Evolutionary conservation across 92 coral and sea anemone genomes (phyloP), one percentile per base, ranked within the genome.

Genomic region (Phenganax stokvisi): DNA sequence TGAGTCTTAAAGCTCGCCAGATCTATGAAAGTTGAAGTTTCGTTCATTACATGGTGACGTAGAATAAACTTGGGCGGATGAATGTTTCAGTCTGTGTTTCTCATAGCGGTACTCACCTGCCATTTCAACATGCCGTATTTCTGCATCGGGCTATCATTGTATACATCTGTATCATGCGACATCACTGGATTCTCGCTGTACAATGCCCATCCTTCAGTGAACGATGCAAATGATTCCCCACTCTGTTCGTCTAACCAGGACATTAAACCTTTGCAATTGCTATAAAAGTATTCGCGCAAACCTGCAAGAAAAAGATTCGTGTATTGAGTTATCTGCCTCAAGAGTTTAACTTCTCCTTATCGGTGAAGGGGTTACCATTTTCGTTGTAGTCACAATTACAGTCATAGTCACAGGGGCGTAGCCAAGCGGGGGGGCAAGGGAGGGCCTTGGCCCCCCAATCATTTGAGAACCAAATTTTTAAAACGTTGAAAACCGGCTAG

Each of bases 1-100:
- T 79, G n/a, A 79, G 65, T 65, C 83, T 79, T 54, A 79, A 64
- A 17, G 83, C 83, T 64, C 83, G 57, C 83, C 83, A 79, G 13
- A 79, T 12, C 83, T 79, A 11, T 13, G 65, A 62, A 61, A 64
- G 9, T 52, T 3, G 11, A 75, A 12, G 30, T 44, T 11, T 47
- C 9, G 9, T 44, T 31, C 54, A 72, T 72, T 17, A 11, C 25
- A 37, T 1, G 5, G 47, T 37, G 47, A 37, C 47, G 47, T 37
- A 37, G 47, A 37, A 37, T 37, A 37, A 37, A 37, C 47, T 37
- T 37, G 47, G 47, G 47, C 47, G 2, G 47, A 37, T 59, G 16
- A 25, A 25, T 59, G 65, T 59, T 59, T 59, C 27, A 13, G 27
- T 20, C 16, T 3, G 27, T 13, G n/a, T 51, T 73, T 29, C 12